These are phyloP conservation scores for Contarinia nasturtii DNA, from an alignment of 1,140 invertebrate genomes.

Conservation along the genomic window DNA sequence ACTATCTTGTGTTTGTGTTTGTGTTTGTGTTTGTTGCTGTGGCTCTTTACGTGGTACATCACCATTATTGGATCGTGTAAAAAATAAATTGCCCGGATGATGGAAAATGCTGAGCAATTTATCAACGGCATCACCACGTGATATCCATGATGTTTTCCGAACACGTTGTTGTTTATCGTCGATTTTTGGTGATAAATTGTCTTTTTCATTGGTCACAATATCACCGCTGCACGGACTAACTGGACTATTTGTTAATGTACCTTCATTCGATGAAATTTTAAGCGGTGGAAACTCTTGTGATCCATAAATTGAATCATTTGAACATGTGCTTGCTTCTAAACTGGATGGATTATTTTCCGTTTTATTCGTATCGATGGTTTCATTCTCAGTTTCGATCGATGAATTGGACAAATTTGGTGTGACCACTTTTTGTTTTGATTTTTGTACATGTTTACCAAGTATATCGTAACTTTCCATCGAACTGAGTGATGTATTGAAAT, in stretches of 20 bases:
- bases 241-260: not conserved
- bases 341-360: not conserved
- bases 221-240: not conserved
- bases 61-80: conserved; percentile 10
- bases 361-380: not conserved
- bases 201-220: not conserved
- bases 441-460: not conserved
- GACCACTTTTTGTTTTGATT: not conserved
- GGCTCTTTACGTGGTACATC: not conserved
- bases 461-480: conserved; percentile 19
- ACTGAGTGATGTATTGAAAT: conserved; percentile 26
- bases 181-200: not conserved
- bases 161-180: conserved; percentile 10
- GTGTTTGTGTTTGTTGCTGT: not conserved
- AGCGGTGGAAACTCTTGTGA: not conserved
- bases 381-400: not conserved
- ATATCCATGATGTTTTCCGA: conserved; percentile 34
- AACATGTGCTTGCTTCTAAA: not conserved
- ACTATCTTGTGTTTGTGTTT: not conserved
- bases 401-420: not conserved
- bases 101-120: conserved; percentile 34
- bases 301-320: not conserved
- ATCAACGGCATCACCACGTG: conserved; percentile 26
- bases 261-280: not conserved
- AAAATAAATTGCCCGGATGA: conserved; percentile 30